Conservation (phyloP, 2,113 vertebrate genomes). For the Chaenocephalus aceratus region DNA sequence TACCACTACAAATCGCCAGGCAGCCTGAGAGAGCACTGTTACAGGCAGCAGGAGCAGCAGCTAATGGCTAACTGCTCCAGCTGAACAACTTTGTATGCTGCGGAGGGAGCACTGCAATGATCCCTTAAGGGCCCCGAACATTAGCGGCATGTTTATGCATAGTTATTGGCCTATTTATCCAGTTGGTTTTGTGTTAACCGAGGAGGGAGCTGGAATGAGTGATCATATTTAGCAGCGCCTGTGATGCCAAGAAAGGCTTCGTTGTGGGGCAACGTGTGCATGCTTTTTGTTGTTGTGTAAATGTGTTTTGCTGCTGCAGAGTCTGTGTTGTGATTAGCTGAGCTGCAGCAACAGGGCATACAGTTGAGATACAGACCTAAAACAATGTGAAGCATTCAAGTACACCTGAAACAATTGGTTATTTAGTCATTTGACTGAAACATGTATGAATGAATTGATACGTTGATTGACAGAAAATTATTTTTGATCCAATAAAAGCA, state of each 20-base stretch:
- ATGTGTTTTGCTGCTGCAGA: not conserved
- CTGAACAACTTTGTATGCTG: conserved; percentile 63
- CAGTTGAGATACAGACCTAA: not conserved
- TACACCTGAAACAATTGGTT: too few relatives aligned
- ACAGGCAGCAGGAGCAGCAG: conserved; percentile 15
- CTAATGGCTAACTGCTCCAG: conserved; percentile 52
- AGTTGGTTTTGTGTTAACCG: conserved; percentile 69
- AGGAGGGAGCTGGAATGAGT: conserved; percentile 51
- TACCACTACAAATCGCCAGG: conserved; percentile 9
- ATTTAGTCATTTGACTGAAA: not conserved
- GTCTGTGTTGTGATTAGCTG: not conserved
- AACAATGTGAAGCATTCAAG: not conserved
- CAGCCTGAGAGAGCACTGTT: conserved; percentile 15
- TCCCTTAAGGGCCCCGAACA: conserved; percentile 70
- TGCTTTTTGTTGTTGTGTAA: not conserved
- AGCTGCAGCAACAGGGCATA: too few relatives aligned
- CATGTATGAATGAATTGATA: not conserved
- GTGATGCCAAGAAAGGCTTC: conserved; percentile 20
- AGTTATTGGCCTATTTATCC: conserved; percentile 74
- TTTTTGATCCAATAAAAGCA: too few relatives aligned
- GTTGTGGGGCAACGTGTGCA: not conserved
- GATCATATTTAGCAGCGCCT: conserved; percentile 38
- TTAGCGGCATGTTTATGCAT: conserved; percentile 75
- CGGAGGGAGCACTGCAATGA: conserved; percentile 34
- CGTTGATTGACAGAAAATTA: not conserved